Base-by-base conservation (phyloP, 2,797 vertebrate genomes). In the Gymnoscopelus microlampas region DNA sequence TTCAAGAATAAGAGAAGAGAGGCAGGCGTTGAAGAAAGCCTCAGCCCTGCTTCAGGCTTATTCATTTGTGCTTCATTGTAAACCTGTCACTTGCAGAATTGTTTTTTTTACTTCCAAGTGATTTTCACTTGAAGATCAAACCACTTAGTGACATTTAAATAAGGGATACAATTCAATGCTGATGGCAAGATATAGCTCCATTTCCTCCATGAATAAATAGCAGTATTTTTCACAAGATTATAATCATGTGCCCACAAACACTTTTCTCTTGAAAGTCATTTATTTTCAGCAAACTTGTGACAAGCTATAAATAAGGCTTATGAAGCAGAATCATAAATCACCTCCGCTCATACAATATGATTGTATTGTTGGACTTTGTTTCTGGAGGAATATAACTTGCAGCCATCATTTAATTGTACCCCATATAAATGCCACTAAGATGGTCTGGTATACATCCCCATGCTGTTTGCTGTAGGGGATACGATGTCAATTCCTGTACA, bases 381-480 rank as follows among this genome's bases (percentile, higher is more conserved):
- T 15, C 58, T n/a, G 48, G 62, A 73, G 76, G 73, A 71, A 83
- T 11, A 23, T 50, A 77, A 78, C 49, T 47, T 4, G 57, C 48
- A 53, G 73, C 3, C 51, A 71, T 82, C 76, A 65, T 66, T 63
- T 29, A 66, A 60, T 72, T 73, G 53, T 32, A 73, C 66, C 60
- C 57, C 9, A 44, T 70, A 75, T 53, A 77, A 74, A 84, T 76
- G 67, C 76, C 50, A 82, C 77, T 79, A 83, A 76, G 1, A 82
- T n/a, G 3, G 57, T 68, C 72, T 66, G 48, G 39, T 79, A 78
- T 75, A 48, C 32, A 26, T 32, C 15, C 10, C 72, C 19, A 51
- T 48, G 54, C 1, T 54, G 55, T 54, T 32, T 39, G 8, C 23
- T 23, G 47, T 26, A 50, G n/a, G 32, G 32, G 32, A 35, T 35